Conservation (phyloP, 2,797 vertebrate genomes). For the Cyclura pinguis region DNA sequence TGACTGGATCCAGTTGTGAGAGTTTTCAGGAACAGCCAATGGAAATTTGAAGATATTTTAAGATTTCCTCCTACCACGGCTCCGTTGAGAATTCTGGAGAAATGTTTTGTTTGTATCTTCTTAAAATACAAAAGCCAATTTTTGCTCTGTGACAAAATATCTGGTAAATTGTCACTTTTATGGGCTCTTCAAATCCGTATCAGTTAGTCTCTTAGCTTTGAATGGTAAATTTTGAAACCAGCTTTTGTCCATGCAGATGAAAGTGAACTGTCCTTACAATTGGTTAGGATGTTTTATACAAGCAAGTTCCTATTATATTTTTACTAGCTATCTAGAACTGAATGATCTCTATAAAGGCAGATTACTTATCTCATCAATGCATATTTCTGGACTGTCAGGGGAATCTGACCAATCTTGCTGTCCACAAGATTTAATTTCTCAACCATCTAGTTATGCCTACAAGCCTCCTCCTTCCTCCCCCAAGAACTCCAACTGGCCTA, state of each 20-base stretch:
- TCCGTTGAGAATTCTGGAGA: not conserved
- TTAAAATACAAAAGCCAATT: not conserved
- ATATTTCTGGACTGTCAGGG: slow-evolving; percentile 67
- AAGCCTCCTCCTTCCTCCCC: slow-evolving; percentile 28
- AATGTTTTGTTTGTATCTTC: not conserved
- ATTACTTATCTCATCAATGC: slow-evolving; percentile 72
- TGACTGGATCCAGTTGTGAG: not conserved
- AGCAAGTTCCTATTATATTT: slow-evolving; percentile 76
- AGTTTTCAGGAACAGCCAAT: not conserved
- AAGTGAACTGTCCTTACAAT: slow-evolving; percentile 72
- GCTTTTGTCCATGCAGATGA: slow-evolving; percentile 74
- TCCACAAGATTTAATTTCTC: slow-evolving; percentile 70
- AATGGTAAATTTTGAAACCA: not conserved
- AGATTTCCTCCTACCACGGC: too few species aligned
- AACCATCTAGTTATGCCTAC: slow-evolving; percentile 64
- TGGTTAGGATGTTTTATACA: slow-evolving; percentile 75
- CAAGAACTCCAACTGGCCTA: slow-evolving; percentile 65
- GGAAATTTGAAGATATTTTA: not conserved
- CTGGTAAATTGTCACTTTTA: not conserved
- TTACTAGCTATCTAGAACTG: slow-evolving; percentile 74
- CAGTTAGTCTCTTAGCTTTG: not conserved
- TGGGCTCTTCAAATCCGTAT: not conserved
- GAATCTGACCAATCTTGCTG: slow-evolving; percentile 67
- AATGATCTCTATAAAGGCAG: slow-evolving; percentile 75
- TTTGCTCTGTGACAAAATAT: slow-evolving; percentile 11